Percentiles rank a stretch among this genome's conserved stretches.
phyloP scores from a whole-genome alignment of 2,797 vertebrate species.

The Amblyraja radiata region DNA sequence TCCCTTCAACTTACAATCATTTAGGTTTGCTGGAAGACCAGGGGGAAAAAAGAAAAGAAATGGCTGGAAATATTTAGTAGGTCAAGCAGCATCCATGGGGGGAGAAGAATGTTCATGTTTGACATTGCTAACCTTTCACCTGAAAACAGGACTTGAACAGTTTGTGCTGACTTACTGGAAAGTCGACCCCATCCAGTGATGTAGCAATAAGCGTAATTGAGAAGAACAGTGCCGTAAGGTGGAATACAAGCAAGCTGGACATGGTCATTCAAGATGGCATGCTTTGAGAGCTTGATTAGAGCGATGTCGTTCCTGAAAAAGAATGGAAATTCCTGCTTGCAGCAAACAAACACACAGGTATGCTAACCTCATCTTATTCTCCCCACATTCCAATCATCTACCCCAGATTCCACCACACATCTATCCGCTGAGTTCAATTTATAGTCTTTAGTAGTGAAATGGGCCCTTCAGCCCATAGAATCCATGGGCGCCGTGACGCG shows the following conservation, averaged over 20 bases:
- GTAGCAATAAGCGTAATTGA: constrained; percentile 57
- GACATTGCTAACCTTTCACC: no score
- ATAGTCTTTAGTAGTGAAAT: no score
- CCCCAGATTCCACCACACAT: no score
- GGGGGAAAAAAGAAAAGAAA: no score
- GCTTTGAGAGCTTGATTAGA: constrained; percentile 59
- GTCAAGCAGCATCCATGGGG: neutral
- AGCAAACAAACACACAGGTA: no score
- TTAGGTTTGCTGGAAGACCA: no score
- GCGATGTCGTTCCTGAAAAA: constrained; percentile 64
- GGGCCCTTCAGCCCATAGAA: no score
- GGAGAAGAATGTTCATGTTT: neutral
- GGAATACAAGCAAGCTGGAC: constrained; percentile 63
- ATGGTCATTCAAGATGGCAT: constrained; percentile 51
- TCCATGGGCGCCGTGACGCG: no score
- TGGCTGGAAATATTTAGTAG: neutral
- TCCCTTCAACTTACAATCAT: neutral
- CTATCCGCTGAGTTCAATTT: no score
- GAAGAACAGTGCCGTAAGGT: constrained; percentile 43
- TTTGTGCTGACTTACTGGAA: constrained; percentile 51
- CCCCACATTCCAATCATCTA: no score
- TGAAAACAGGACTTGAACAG: neutral
- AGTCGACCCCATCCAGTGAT: constrained; percentile 68
- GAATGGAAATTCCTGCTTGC: neutral
- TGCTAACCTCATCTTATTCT: no score